Conservation (phyloP, 2,888 invertebrate species). For the Tetheella fluctuosa region DNA sequence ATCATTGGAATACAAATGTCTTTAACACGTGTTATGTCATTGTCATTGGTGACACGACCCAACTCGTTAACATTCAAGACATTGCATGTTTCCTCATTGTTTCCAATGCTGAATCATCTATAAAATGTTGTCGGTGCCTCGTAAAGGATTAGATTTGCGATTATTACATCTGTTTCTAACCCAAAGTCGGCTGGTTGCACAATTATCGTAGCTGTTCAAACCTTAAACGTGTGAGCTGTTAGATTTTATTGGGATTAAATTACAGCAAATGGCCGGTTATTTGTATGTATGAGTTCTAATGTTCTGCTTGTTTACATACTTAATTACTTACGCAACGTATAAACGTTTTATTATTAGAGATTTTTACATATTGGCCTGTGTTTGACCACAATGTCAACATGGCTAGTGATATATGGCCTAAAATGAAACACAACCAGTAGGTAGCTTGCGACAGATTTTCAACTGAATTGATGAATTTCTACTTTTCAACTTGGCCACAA, state of each 20-base stretch:
- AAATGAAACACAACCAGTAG: too few relatives aligned
- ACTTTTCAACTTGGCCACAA: too few relatives aligned
- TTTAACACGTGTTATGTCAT: slow-evolving; percentile 24
- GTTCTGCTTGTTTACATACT: slow-evolving; percentile 13
- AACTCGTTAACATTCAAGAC: slow-evolving; percentile 58
- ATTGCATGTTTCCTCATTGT: slow-evolving; percentile 62
- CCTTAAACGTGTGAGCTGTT: slow-evolving; percentile 4
- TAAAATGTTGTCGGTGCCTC: slow-evolving; percentile 7
- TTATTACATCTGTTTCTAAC: slow-evolving; percentile 4
- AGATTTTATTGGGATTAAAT: background rate
- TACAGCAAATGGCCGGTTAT: slow-evolving; percentile 1
- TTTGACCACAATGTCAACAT: too few relatives aligned
- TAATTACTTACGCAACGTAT: background rate
- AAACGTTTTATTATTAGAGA: background rate
- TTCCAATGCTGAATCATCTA: slow-evolving; percentile 50
- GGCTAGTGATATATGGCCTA: too few relatives aligned
- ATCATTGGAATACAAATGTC: slow-evolving; percentile 32
- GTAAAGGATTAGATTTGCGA: slow-evolving; percentile 12
- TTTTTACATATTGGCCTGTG: background rate
- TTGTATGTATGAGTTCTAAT: slow-evolving; percentile 7
- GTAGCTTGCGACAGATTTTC: too few relatives aligned
- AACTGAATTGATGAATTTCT: too few relatives aligned
- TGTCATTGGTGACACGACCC: slow-evolving; percentile 33
- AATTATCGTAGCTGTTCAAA: slow-evolving; percentile 1
- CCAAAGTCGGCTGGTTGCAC: background rate